Percentiles rank a stretch among this genome's conserved stretches.
Evolutionary conservation across 2,797 vertebrate genomes (phyloP).

Genomic region (Falco biarmicus): DNA sequence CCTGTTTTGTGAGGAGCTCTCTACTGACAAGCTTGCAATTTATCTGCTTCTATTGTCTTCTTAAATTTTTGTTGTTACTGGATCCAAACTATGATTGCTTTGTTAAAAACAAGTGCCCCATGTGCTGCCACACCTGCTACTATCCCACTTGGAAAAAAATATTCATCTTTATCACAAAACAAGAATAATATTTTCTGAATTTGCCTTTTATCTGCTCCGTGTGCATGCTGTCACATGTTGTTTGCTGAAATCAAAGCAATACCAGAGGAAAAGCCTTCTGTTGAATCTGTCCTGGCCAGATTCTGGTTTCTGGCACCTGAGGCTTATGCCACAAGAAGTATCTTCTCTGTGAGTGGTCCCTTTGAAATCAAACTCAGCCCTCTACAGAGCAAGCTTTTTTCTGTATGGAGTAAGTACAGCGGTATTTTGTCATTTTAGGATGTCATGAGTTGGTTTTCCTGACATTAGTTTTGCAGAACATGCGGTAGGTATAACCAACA

Average conservation of each 20-base stretch:
- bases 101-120: neutral
- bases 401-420: neutral
- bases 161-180: neutral
- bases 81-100: neutral
- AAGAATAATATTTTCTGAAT: neutral
- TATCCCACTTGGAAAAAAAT: neutral
- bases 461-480: neutral
- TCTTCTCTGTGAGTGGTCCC: neutral
- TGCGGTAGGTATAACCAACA: neutral
- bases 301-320: neutral
- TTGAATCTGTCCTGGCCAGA: neutral
- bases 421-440: neutral
- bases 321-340: neutral
- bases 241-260: slow-evolving; percentile 1
- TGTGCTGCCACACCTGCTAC: neutral
- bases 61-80: neutral
- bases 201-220: neutral
- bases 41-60: neutral
- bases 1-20: neutral
- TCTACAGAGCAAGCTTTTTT: neutral
- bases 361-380: neutral
- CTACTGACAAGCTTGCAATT: neutral
- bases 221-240: neutral
- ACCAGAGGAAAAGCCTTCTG: neutral
- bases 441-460: neutral